Evolutionary conservation across 2,888 invertebrate species (phyloP).

Genomic region (Imbricaverruca yamaguchii): DNA sequence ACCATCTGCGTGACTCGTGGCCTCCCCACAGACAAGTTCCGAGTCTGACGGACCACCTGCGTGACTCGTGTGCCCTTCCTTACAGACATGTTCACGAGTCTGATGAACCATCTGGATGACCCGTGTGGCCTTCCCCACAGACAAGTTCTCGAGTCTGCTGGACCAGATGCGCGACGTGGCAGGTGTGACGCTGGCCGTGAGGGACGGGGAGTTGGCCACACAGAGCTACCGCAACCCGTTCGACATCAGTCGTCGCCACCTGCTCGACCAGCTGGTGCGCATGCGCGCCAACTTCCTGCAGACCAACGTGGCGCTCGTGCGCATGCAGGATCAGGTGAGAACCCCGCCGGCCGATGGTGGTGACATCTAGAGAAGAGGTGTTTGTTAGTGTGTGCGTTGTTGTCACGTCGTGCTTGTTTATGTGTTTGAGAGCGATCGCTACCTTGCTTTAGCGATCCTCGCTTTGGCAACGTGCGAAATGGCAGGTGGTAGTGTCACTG

Average conservation of each 20-base stretch:
- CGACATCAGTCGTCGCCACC: conserved; percentile 79
- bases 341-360: background rate
- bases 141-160: conserved; percentile 70
- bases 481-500: too few species aligned
- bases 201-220: conserved; percentile 50
- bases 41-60: conserved; percentile 71
- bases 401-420: too few species aligned
- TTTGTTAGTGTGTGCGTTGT: too few species aligned
- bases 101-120: too few species aligned
- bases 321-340: conserved; percentile 7
- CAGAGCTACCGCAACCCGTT: conserved; percentile 87
- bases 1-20: too few species aligned
- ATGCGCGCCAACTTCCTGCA: conserved; percentile 87
- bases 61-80: conserved; percentile 47
- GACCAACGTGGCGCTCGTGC: conserved; percentile 10
- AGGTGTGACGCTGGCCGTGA: conserved; percentile 51
- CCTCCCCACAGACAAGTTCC: conserved; percentile 52
- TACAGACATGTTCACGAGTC: too few species aligned
- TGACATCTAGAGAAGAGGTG: too few species aligned
- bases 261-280: conserved; percentile 78
- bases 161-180: conserved; percentile 81
- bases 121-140: conserved; percentile 39
- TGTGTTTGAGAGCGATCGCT: too few species aligned
- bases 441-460: too few species aligned
- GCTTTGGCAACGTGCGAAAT: too few species aligned